phyloP scores from a whole-genome alignment of 2,797 vertebrate genomes.

The Sebastes diploproa region DNA sequence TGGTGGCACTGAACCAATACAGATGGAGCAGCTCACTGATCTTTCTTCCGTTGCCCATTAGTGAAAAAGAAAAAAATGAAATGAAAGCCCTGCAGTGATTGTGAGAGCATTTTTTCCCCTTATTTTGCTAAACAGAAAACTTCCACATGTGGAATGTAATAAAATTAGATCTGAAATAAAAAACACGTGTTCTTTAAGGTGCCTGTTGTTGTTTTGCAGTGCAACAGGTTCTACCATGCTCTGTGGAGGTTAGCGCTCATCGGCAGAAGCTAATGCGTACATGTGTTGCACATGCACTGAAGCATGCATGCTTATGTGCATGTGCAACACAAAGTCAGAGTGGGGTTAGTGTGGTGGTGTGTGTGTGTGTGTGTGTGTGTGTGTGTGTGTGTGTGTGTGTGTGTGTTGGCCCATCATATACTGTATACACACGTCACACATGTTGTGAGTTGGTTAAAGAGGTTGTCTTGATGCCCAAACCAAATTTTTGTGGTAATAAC shows the following conservation, averaged over 20 bases:
- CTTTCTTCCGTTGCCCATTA: conserved; percentile 63
- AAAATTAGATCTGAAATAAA: not conserved
- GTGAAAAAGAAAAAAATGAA: conserved; percentile 21
- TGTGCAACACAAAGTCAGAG: conserved; percentile 23
- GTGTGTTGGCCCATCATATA: not conserved
- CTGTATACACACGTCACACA: not conserved
- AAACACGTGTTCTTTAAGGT: conserved; percentile 3
- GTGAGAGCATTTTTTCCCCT: conserved; percentile 8
- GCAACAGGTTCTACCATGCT: conserved; percentile 56
- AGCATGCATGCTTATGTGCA: conserved; percentile 25
- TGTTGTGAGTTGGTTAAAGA: conserved; percentile 11
- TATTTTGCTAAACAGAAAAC: conserved; percentile 4
- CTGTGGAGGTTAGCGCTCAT: conserved; percentile 10
- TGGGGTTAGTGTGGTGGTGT: not conserved
- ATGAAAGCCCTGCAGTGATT: conserved; percentile 35
- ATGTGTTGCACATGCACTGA: conserved; percentile 38
- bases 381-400: not conserved
- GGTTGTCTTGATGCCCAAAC: conserved; percentile 19
- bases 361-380: not conserved
- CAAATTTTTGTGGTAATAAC: conserved; percentile 12
- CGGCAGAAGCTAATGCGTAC: conserved; percentile 33
- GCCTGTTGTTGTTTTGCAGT: conserved; percentile 21
- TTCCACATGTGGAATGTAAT: not conserved
- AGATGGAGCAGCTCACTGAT: conserved; percentile 73
- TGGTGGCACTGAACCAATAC: conserved; percentile 73